These are phyloP conservation scores for Pontoporia blainvillei DNA, from an alignment of 2,113 vertebrate genomes.

Conservation along the genomic window DNA sequence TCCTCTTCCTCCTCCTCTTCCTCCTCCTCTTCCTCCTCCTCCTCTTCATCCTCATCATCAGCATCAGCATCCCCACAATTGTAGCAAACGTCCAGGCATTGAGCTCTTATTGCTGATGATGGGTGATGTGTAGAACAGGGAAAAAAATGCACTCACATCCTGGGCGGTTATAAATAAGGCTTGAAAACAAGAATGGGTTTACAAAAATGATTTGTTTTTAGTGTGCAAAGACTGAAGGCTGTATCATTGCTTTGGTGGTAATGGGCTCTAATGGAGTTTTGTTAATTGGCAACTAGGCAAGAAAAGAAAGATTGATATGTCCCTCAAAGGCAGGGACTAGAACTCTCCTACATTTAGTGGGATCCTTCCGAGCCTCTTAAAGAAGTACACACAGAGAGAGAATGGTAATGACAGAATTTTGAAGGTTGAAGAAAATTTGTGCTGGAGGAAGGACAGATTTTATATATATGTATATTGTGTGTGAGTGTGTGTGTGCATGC, in stretches of 20 bases:
- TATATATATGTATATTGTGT: not conserved
- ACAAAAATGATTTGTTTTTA: not conserved
- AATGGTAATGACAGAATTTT: not conserved
- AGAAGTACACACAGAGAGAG: not conserved
- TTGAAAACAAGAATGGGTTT: not conserved
- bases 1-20: not conserved
- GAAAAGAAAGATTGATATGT: not conserved
- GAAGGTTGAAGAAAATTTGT: not conserved
- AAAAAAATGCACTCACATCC: not conserved
- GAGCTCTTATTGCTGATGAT: conserved; percentile 46
- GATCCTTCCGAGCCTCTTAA: not conserved
- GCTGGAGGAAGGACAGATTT: not conserved
- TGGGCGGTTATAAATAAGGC: not conserved
- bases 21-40: not conserved
- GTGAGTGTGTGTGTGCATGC: not conserved
- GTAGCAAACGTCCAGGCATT: not conserved
- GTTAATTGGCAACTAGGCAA: not conserved
- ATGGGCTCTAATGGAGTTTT: not conserved
- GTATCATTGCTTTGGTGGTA: not conserved
- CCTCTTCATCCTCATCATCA: not conserved
- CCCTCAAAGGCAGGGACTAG: not conserved
- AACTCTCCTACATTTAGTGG: not conserved
- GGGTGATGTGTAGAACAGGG: not conserved
- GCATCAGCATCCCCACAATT: not conserved
- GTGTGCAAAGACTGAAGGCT: not conserved